phyloP scores from a whole-genome alignment of 2,797 vertebrate species.

The Centropyge bicolor region DNA sequence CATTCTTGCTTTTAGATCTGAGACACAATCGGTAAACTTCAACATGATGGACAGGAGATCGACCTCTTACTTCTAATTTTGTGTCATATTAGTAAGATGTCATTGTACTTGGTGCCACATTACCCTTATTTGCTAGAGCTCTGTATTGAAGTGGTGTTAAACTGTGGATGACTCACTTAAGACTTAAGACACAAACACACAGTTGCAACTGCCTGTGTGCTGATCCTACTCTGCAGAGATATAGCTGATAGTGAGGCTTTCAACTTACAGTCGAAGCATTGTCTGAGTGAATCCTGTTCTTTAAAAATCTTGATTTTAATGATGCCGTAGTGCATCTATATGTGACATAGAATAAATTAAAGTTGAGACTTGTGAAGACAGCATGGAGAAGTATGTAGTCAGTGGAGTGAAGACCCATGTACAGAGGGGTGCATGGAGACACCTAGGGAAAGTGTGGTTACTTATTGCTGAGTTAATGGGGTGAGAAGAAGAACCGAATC shows the following conservation, averaged over 20 bases:
- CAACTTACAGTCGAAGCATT: background rate
- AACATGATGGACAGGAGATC: background rate
- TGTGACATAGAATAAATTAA: background rate
- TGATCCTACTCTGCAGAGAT: slow-evolving; percentile 30
- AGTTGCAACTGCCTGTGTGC: slow-evolving; percentile 27
- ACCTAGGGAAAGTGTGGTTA: slow-evolving; percentile 82
- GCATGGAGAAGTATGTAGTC: background rate
- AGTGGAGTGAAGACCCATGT: slow-evolving; percentile 13
- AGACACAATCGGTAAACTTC: background rate
- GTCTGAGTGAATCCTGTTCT: slow-evolving; percentile 3
- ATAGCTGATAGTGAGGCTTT: slow-evolving; percentile 8
- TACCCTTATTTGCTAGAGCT: slow-evolving; percentile 51
- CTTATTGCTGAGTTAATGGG: slow-evolving; percentile 89
- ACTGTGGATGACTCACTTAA: slow-evolving; percentile 29
- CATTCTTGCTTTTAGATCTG: background rate
- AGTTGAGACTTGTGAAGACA: background rate
- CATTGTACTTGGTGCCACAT: slow-evolving; percentile 49
- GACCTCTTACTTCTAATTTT: slow-evolving; percentile 20
- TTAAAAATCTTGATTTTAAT: slow-evolving; percentile 6
- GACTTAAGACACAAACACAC: slow-evolving; percentile 31
- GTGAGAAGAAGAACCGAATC: slow-evolving; percentile 86
- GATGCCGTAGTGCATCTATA: background rate
- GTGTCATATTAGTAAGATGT: slow-evolving; percentile 46
- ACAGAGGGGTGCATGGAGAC: slow-evolving; percentile 52
- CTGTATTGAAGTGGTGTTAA: slow-evolving; percentile 26